Base-by-base conservation (phyloP, 2,888 invertebrate genomes). In the Sceliomorpha sp. region DNA sequence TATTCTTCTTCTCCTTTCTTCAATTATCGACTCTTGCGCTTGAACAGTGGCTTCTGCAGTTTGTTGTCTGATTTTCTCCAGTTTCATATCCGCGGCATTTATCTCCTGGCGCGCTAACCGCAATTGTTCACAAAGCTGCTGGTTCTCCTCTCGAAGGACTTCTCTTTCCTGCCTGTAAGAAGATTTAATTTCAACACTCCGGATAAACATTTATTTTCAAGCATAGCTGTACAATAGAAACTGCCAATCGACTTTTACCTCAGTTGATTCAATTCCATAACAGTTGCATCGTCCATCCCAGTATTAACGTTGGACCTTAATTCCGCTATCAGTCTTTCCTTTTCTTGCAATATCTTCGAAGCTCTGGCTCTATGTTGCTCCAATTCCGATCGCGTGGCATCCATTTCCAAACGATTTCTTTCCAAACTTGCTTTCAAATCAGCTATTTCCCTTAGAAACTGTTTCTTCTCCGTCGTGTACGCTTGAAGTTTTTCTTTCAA, bases 321-420 rank as follows among this genome's bases (percentile, higher is more conserved):
- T 75, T 92, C 91, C 4, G 90, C 88, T 56, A 95, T 94, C 15
- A 95, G 87, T 74, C 92, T 91, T 79, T 96, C 95, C 80, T 95
- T 95, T 68, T 93, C 93, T 84, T 93, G 93, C 5, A 96, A 87
- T 62, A 95, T 94, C 71, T 92, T 91, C 76, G 94, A 92, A 0
- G 95, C 95, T 79, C 95, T 93, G n/a, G 92, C 91, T 75, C 94
- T 92, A 86, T 96, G 95, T 51, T 94, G 93, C 51, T 92, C 91
- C 77, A 95, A 90, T 82, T 96, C 95, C 3, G 83, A 81, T 13
- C 89, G 88, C 8, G 89, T 80, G 0, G 80, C 75, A 55, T 79
- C 83, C 20, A 87, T 70, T 56, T 88, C 88, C 31, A 73, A 68
- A 48, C 79, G 76, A 59, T 70, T 82, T 68, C 83, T 84, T 12